Evolutionary conservation across 2,888 invertebrate genomes (phyloP), one percentile per base, ranked within the genome.

Genomic region (Nemoura dubitans): DNA sequence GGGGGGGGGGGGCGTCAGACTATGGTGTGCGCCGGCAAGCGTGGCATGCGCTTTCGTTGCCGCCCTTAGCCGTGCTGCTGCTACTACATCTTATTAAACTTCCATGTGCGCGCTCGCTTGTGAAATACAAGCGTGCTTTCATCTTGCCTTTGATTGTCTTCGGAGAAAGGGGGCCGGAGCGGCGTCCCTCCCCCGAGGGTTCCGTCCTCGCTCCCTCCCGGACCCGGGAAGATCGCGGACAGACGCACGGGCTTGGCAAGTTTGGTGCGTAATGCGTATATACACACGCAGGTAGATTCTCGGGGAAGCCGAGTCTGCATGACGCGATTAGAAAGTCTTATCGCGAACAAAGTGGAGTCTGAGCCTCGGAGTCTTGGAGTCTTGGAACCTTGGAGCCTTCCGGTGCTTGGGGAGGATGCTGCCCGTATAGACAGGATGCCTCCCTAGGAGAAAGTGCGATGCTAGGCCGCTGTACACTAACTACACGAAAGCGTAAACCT

Each of bases 81-180:
- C 76, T 28, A 27, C 78, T 28, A 27, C 78, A 78, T 83, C 83
- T 83, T 83, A 83, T 83, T 83, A 83, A 83, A 83, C 36, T 43
- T 82, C 36, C 83, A 6, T 25, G 27, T 83, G 83, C 43, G 29
- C 83, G 27, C 25, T 83, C 42, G 42, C n/a, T 83, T 42, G 83
- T 26, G 36, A 83, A 78, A 78, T 78, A 78, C 78, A 78, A 28
- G 27, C 28, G n/a, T 78, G 78, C 78, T 28, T 78, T 78, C 78
- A 59, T 59, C 59, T 16, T 59, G 16, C 21, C 59, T 59, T 59
- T 59, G 59, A 59, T 59, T 59, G 59, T 59, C 59, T 59, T 59
- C 59, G 59, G 16, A 59, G 59, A 59, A 59, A 59, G 21, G 59
- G 3, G 36, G 5, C 36, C 10, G 36, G 36, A 36, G 3, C 10